Conservation (phyloP, 2,888 invertebrate species). For the Zelleria hepariella region DNA sequence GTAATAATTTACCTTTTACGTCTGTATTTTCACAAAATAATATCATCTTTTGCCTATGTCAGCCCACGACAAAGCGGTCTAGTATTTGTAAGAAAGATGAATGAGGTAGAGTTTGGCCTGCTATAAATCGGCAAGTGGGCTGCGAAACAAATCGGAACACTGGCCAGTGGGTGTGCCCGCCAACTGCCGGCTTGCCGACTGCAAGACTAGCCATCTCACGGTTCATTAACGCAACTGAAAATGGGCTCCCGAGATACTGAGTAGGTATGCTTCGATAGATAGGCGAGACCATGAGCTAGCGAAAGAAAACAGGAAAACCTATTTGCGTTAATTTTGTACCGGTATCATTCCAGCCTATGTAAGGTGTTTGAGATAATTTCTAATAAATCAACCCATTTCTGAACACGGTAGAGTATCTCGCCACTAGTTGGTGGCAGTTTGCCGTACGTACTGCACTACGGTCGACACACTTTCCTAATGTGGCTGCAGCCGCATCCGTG, state of each 20-base stretch:
- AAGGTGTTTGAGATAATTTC: background rate
- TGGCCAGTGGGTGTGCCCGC: constrained; percentile 10
- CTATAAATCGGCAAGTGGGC: constrained; percentile 15
- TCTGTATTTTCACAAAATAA: background rate
- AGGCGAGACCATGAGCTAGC: too few relatives aligned
- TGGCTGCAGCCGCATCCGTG: constrained; percentile 43
- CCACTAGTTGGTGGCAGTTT: background rate
- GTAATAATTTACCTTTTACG: background rate
- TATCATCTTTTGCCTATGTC: background rate
- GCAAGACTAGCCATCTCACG: background rate
- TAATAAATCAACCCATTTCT: background rate
- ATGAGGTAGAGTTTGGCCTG: constrained; percentile 9
- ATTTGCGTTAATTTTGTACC: background rate
- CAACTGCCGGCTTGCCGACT: too few relatives aligned
- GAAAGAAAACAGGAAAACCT: background rate
- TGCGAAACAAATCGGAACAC: constrained; percentile 10
- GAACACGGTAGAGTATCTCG: background rate
- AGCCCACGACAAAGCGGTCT: background rate
- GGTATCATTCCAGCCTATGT: background rate
- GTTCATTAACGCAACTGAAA: constrained; percentile 26
- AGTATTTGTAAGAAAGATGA: constrained; percentile 1
- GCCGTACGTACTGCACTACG: constrained; percentile 23
- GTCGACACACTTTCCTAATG: constrained; percentile 57
- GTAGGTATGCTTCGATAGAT: background rate
- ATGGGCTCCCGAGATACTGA: constrained; percentile 10